phyloP scores from a whole-genome alignment of 2,113 vertebrate genomes.

The Herpailurus yagouaroundi region DNA sequence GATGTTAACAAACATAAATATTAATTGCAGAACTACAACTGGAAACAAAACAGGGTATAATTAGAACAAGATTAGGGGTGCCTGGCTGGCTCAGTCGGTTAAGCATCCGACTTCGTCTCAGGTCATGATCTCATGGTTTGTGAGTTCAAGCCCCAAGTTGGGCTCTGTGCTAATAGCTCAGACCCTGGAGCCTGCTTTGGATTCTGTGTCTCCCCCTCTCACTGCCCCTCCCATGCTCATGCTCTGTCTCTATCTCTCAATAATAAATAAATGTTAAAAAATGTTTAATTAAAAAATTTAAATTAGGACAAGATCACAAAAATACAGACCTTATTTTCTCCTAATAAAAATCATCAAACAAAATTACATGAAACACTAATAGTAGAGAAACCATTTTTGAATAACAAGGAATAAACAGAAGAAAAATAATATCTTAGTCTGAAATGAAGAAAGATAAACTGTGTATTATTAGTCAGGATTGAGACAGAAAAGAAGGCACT shows the following conservation, averaged over 20 bases:
- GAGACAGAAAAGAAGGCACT: not conserved
- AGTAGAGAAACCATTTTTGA: not conserved
- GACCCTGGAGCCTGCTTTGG: no score
- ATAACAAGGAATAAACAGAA: not conserved
- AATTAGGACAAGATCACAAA: not conserved
- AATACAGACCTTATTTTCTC: not conserved
- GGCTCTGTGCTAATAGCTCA: no score
- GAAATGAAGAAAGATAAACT: not conserved
- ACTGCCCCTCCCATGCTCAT: no score
- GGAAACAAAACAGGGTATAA: not conserved
- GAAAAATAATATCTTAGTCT: not conserved
- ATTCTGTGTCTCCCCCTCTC: no score
- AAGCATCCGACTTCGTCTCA: no score
- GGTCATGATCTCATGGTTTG: no score
- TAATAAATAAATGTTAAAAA: no score
- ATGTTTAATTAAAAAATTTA: no score
- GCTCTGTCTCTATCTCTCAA: no score
- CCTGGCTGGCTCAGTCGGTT: no score
- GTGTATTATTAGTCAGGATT: not conserved
- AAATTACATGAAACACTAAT: not conserved
- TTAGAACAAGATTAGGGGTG: not conserved
- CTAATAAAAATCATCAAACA: not conserved
- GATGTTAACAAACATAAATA: not conserved
- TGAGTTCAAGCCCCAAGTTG: no score
- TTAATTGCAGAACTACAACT: not conserved